phyloP scores from a whole-genome alignment of 2,888 invertebrate genomes.

The Agrotis exclamationis region DNA sequence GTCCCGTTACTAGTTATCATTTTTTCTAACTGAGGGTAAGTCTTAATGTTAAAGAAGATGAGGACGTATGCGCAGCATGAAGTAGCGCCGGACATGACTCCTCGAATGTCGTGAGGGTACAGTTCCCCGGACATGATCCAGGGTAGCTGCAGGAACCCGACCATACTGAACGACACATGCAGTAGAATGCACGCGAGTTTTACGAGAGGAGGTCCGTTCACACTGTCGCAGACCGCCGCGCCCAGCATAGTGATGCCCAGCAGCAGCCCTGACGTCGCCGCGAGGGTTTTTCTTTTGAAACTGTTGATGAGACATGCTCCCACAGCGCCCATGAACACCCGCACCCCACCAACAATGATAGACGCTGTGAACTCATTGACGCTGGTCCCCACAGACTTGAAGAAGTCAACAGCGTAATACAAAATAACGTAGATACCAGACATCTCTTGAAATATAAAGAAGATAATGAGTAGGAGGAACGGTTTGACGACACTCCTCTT shows the following conservation, averaged over 20 bases:
- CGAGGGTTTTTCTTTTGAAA: slow-evolving; percentile 92
- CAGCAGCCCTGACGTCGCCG: slow-evolving; percentile 92
- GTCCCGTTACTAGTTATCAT: slow-evolving; percentile 92
- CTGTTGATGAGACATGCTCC: slow-evolving; percentile 93
- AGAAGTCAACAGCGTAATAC: slow-evolving; percentile 94
- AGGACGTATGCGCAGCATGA: slow-evolving; percentile 93
- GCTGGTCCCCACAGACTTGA: slow-evolving; percentile 92
- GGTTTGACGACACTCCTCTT: slow-evolving; percentile 92
- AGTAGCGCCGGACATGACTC: slow-evolving; percentile 93
- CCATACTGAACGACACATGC: slow-evolving; percentile 94
- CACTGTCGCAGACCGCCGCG: slow-evolving; percentile 91
- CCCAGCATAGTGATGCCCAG: slow-evolving; percentile 93
- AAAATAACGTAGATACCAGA: slow-evolving; percentile 94
- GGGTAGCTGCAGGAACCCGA: slow-evolving; percentile 94
- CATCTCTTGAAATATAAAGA: slow-evolving; percentile 93
- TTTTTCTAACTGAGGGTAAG: slow-evolving; percentile 92
- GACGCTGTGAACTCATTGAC: slow-evolving; percentile 93
- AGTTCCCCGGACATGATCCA: slow-evolving; percentile 95
- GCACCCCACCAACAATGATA: slow-evolving; percentile 93
- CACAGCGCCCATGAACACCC: slow-evolving; percentile 93
- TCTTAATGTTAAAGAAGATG: slow-evolving; percentile 93
- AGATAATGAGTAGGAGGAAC: slow-evolving; percentile 92
- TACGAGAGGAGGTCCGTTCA: slow-evolving; percentile 88
- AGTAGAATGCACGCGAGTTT: slow-evolving; percentile 92
- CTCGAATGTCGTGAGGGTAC: slow-evolving; percentile 93